These are phyloP conservation scores for Oryzias woworae DNA, from an alignment of 2,113 vertebrate species.

Conservation along the genomic window DNA sequence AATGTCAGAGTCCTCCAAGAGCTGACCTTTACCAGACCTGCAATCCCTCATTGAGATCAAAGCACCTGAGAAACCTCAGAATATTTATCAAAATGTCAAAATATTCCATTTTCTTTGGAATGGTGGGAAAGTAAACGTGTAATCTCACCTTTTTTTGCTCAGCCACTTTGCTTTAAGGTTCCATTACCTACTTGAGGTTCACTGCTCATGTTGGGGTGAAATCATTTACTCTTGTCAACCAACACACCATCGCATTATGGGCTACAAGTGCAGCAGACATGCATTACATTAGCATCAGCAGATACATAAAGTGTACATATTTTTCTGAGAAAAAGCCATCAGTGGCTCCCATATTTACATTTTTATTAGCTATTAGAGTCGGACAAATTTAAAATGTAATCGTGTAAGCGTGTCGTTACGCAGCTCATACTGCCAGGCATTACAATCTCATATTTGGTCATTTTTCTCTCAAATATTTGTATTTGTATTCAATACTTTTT, in stretches of 20 bases:
- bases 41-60: conserved; percentile 3
- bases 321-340: neutral
- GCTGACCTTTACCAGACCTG: conserved; percentile 15
- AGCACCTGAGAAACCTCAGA: conserved; percentile 8
- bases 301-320: neutral
- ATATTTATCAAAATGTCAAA: conserved; percentile 4
- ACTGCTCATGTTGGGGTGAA: no score
- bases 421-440: no score
- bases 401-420: no score
- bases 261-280: no score
- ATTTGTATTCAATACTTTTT: no score
- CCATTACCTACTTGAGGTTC: no score
- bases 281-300: neutral
- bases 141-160: neutral
- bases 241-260: no score
- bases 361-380: conserved; percentile 1
- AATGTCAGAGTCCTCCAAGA: conserved; percentile 4
- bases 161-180: neutral
- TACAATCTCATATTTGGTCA: no score
- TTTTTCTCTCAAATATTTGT: no score
- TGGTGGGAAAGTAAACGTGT: neutral
- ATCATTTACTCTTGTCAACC: no score
- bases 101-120: neutral
- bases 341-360: neutral
- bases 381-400: neutral